Evolutionary conservation across 2,888 invertebrate species (phyloP), one percentile per base, ranked within the genome.

Genomic region (Pyrocoelia pectoralis): DNA sequence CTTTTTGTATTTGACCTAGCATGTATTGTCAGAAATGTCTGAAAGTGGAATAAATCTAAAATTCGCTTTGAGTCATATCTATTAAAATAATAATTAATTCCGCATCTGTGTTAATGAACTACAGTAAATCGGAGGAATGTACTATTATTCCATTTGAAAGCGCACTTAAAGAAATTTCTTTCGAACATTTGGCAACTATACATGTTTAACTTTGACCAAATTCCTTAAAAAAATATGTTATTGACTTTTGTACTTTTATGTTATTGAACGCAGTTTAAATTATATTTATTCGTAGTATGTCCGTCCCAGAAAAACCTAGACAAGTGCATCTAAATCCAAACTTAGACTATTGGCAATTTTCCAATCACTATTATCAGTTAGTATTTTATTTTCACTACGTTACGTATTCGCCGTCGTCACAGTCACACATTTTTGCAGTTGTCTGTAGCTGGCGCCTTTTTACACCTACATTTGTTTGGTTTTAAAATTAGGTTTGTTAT

Each of bases 401-500:
- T 63, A 43, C 63, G 63, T 58, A 50, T 52, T 28, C 33, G n/a
- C n/a, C n/a, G n/a, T n/a, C n/a, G n/a, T 38, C 63, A 63, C 50
- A 58, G 43, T 58, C 63, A 46, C 50, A 56, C 41, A 56, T 33
- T 52, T 49, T 58, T 49, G 29, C 58, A 58, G 63, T 58, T 63
- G 63, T 54, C 54, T 54, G 41, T 18, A 50, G 50, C 29, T 63
- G 63, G 63, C 63, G 63, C 63, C 63, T n/a, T 58, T 58, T 29
- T 54, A 55, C 63, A 49, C 63, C 63, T 49, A 63, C 63, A 24
- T 63, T 63, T 57, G 58, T 63, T 63, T 54, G 58, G 58, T 46
- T 63, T 58, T 55, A 50, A 58, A 55, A 18, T 58, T 58, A 63
- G 53, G n/a, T n/a, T n/a, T 38, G 24, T 43, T 15, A 54, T 63